phyloP scores from a whole-genome alignment of 2,113 vertebrate genomes.

The Amia ocellicauda region DNA sequence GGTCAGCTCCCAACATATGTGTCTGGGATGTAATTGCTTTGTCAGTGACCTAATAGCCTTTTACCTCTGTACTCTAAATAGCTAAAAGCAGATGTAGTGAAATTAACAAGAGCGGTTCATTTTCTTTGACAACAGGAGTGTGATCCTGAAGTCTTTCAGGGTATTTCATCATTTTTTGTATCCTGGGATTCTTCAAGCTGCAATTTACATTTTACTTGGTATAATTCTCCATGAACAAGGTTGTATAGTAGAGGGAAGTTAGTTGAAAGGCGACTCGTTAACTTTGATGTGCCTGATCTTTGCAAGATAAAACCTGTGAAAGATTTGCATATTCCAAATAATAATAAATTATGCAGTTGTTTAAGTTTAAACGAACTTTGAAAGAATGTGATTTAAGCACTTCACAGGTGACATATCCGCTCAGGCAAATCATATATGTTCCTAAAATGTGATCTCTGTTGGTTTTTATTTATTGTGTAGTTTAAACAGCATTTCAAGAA shows the following conservation, averaged over 20 bases:
- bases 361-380: neutral
- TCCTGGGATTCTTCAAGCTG: neutral
- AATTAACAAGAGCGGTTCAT: constrained; percentile 18
- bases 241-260: neutral
- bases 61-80: constrained; percentile 38
- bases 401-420: too few species aligned
- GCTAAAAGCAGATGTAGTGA: constrained; percentile 39
- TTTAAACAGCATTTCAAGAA: too few species aligned
- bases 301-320: neutral
- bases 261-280: neutral
- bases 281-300: neutral
- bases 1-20: constrained; percentile 54
- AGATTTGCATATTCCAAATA: neutral
- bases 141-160: neutral
- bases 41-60: constrained; percentile 55
- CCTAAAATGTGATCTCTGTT: too few species aligned
- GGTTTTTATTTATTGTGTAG: too few species aligned
- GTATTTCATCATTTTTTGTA: neutral
- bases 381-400: neutral
- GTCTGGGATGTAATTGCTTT: constrained; percentile 52
- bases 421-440: too few species aligned
- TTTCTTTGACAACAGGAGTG: neutral
- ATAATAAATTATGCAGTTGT: neutral
- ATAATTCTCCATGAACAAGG: neutral
- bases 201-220: neutral